These are phyloP conservation scores for Tipula unca DNA, from an alignment of 2,888 invertebrate genomes.

Conservation along the genomic window DNA sequence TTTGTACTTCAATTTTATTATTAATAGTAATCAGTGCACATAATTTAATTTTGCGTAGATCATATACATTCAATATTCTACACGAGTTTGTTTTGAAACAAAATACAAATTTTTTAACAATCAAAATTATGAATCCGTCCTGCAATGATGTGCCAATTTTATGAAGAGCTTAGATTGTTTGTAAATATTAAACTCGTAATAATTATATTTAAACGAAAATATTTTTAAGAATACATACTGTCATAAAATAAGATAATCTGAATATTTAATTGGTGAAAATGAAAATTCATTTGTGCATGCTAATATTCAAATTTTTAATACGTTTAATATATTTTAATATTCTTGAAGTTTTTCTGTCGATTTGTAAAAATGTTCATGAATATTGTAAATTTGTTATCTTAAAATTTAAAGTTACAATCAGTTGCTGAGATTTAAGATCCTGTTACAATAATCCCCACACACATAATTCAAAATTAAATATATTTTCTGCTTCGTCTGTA, in stretches of 20 bases:
- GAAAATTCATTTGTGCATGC: neutral
- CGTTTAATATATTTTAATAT: too few relatives aligned
- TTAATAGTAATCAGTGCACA: neutral
- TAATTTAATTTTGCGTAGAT: neutral
- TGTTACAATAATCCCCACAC: too few relatives aligned
- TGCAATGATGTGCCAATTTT: constrained; percentile 2
- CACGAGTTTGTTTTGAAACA: neutral
- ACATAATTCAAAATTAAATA: too few relatives aligned
- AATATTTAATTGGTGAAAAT: neutral
- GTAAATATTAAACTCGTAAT: neutral
- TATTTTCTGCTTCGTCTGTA: too few relatives aligned
- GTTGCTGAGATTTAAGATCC: too few relatives aligned
- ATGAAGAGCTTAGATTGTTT: neutral
- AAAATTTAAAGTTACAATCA: too few relatives aligned
- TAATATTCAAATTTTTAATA: too few relatives aligned
- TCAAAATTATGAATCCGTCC: neutral
- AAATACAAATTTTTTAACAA: neutral
- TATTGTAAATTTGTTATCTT: too few relatives aligned
- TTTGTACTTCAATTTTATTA: neutral
- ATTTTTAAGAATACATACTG: neutral
- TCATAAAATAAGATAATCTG: neutral
- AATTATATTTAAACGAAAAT: neutral
- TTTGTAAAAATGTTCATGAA: too few relatives aligned
- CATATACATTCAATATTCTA: neutral
- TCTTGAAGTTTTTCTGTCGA: too few relatives aligned